Conservation (phyloP, 2,797 vertebrate genomes). For the Eulemur albifrons region DNA sequence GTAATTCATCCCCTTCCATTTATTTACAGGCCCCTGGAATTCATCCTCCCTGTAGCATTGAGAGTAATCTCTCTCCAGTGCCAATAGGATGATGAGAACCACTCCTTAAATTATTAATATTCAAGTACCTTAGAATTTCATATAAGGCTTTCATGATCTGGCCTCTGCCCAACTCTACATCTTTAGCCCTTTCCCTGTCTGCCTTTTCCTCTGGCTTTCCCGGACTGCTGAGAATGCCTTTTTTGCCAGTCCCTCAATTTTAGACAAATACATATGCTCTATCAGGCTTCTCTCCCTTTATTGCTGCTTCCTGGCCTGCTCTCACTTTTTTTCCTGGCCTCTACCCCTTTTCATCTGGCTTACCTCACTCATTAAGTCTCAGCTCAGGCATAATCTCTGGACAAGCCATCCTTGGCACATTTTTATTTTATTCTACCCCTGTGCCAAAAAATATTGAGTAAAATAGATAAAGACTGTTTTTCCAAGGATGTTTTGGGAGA, state of each 20-base stretch:
- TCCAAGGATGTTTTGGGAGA: not conserved
- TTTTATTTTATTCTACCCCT: not conserved
- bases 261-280: not conserved
- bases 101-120: not conserved
- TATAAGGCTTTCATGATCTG: not conserved
- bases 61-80: not conserved
- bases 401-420: not conserved
- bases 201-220: not conserved
- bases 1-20: not conserved
- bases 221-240: not conserved
- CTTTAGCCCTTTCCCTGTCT: not conserved
- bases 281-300: not conserved
- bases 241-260: not conserved
- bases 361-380: not conserved
- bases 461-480: not conserved
- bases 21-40: not conserved
- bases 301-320: not conserved
- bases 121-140: not conserved
- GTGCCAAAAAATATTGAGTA: not conserved
- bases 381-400: not conserved
- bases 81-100: no score
- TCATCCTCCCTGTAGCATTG: not conserved
- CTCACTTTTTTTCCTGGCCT: not conserved
- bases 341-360: not conserved
- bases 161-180: not conserved